Conservation (phyloP, 2,113 vertebrate species). For the Microcebus murinus region DNA sequence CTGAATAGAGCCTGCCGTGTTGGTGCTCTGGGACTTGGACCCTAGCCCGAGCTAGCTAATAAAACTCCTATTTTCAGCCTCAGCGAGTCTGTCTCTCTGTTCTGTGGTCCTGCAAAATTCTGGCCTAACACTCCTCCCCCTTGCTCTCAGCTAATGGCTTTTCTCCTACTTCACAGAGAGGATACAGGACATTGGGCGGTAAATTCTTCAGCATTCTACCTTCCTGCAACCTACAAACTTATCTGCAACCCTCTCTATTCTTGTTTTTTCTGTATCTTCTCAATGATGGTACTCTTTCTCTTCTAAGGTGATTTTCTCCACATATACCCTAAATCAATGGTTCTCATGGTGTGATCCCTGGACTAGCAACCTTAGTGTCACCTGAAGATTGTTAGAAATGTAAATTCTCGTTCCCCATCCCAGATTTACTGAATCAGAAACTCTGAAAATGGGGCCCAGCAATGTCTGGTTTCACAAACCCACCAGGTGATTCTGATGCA, state of each 20-base stretch:
- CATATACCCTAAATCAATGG: neutral
- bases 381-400: neutral
- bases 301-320: neutral
- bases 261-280: neutral
- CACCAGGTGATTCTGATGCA: neutral
- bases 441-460: neutral
- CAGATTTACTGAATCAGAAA: conserved; percentile 2
- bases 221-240: neutral
- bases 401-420: neutral
- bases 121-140: neutral
- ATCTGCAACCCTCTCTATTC: neutral
- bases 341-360: neutral
- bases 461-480: neutral
- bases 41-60: no score
- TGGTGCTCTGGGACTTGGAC: no score
- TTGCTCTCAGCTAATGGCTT: conserved; percentile 15
- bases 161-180: conserved; percentile 10
- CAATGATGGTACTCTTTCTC: neutral
- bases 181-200: neutral
- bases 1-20: no score
- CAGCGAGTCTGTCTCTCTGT: no score
- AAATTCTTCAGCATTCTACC: neutral
- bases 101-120: no score
- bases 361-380: neutral
- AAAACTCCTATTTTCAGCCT: no score